Percentiles rank a stretch among this genome's conserved stretches.
These are phyloP conservation scores for Radopholus similis DNA, from an alignment of 1,140 invertebrate genomes.

Conservation along the genomic window DNA sequence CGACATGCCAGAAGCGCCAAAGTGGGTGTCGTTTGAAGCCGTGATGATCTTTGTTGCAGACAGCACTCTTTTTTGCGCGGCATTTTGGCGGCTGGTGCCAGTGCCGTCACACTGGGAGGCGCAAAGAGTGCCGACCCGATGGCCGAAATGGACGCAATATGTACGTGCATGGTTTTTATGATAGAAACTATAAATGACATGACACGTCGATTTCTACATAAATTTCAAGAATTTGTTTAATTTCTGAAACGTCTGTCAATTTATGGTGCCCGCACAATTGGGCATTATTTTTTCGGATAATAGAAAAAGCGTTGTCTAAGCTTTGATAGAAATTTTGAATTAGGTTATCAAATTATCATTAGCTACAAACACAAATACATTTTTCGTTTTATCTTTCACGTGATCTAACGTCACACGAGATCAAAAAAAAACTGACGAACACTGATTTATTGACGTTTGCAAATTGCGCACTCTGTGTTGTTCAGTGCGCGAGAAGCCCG, in stretches of 20 bases:
- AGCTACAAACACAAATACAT: too few relatives aligned
- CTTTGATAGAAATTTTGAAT: too few relatives aligned
- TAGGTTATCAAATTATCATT: too few relatives aligned
- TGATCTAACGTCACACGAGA: too few relatives aligned
- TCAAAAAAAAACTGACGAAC: conserved; percentile 9
- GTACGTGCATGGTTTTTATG: conserved; percentile 27
- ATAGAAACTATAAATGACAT: neutral
- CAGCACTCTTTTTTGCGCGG: conserved; percentile 52
- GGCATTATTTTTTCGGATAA: too few relatives aligned
- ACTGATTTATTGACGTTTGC: neutral
- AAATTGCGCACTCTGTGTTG: neutral
- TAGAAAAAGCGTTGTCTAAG: too few relatives aligned
- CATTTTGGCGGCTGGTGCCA: conserved; percentile 32
- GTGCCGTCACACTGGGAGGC: conserved; percentile 24
- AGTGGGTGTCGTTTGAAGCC: conserved; percentile 27
- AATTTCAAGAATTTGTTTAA: too few relatives aligned
- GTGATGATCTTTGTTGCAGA: neutral
- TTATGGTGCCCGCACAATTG: too few relatives aligned
- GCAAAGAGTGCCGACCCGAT: neutral
- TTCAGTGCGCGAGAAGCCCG: conserved; percentile 47
- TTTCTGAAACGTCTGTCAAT: too few relatives aligned
- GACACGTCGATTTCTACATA: too few relatives aligned
- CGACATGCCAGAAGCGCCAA: conserved; percentile 58
- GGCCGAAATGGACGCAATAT: conserved; percentile 52
- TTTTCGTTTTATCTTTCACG: too few relatives aligned